Base-by-base conservation (phyloP, 2,797 vertebrate genomes). In the Ptychadena robeensis region DNA sequence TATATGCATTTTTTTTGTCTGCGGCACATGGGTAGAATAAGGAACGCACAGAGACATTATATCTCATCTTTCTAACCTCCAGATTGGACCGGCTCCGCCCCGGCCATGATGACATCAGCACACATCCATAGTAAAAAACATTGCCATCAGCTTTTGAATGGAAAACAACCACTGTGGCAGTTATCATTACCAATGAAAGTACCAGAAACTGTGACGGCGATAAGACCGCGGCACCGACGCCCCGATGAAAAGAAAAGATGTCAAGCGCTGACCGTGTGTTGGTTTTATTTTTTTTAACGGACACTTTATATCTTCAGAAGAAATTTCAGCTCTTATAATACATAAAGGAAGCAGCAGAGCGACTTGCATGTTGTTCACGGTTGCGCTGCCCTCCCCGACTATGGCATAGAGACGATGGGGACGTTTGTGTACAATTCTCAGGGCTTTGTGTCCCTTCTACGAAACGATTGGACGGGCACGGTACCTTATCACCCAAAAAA, bases 371-470 rank as follows among this genome's bases (percentile, higher is more conserved):
- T 87, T 85, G 86, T 70, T 69, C 61, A 15, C 25, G 38, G 65
- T 22, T 32, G 65, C 71, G 73, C 73, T 30, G 67, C 67, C 22
- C 68, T n/a, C n/a, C 75, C 78, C 70, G 75, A n/a, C n/a, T n/a
- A n/a, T 63, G 34, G 48, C 72, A 35, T 71, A 76, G 71, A 48
- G 72, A 74, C 38, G 2, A 22, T 63, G 64, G 32, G 31, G 88
- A 89, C 88, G 86, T 88, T 86, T 86, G 73, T 76, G 87, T 22
- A 87, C 86, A 88, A 91, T 70, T 91, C 92, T 94, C 93, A 93
- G 93, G 92, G 89, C 89, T 91, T 87, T 89, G 73, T 88, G 86
- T 87, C 89, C 87, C 85, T 90, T 86, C 88, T 68, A 85, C 89
- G 86, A 87, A 85, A 86, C 85, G 48, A 89, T 79, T 87, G 88